A percentile compares a stretch with the other conserved stretches of the same genome.
Conservation (phyloP, 30 jellyfish, hydroid and myxozoan genomes). For the Aurelia aurita complex sp. Pacific region DNA sequence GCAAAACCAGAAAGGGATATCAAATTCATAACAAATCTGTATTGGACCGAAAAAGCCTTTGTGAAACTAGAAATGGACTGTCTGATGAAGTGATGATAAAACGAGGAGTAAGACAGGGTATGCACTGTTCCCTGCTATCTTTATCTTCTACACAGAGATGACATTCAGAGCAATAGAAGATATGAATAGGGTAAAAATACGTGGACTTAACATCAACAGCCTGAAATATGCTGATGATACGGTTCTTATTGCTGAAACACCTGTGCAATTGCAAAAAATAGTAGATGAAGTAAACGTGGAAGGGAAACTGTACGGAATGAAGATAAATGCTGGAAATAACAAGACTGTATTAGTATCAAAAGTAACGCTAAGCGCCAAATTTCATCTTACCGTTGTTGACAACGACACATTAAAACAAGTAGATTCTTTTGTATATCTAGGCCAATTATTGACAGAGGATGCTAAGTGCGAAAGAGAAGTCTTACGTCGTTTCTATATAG, state of each 20-base stretch:
- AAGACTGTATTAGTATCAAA: conserved; percentile 21
- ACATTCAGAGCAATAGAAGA: conserved; percentile 20
- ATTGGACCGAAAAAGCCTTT: conserved; percentile 10
- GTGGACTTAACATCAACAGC: conserved; percentile 32
- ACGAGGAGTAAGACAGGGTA: conserved; percentile 43
- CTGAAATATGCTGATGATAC: conserved; percentile 36
- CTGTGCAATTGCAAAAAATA: conserved; percentile 29
- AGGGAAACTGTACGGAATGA: conserved; percentile 34
- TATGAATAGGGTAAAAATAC: conserved; percentile 4
- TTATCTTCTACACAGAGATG: conserved; percentile 7
- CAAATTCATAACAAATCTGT: background rate
- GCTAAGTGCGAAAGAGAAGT: conserved; percentile 11
- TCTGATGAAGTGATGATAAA: conserved; percentile 11
- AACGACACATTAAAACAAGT: conserved; percentile 1
- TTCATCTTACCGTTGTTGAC: conserved; percentile 11
- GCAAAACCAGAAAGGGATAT: conserved; percentile 22
- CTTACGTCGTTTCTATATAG: background rate
- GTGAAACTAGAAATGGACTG: conserved; percentile 10
- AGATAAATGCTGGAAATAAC: conserved; percentile 3
- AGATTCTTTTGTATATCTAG: conserved; percentile 2
- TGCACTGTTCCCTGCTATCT: conserved; percentile 19
- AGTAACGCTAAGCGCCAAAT: conserved; percentile 23
- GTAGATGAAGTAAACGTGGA: conserved; percentile 16
- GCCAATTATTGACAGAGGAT: conserved; percentile 16
- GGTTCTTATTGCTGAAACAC: conserved; percentile 13